Evolutionary conservation across 64 coral and sea anemone species (phyloP).

Genomic region (Pocillopora damicornis): DNA sequence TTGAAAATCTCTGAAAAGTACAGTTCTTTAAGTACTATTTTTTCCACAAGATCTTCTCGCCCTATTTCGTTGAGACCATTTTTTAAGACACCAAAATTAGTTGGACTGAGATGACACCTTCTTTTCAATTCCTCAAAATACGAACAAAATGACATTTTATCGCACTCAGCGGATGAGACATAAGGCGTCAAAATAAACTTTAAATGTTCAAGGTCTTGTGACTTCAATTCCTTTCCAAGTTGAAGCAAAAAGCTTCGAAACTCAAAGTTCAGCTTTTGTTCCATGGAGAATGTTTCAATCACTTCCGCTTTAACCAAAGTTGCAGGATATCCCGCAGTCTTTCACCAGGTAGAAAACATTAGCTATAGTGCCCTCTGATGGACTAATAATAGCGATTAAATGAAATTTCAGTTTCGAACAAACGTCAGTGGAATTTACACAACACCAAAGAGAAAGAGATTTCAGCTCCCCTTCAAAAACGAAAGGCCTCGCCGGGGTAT

Average conservation of each 20-base stretch:
- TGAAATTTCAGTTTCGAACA: neutral
- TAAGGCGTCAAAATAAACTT: conserved; percentile 1
- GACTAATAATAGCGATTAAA: neutral
- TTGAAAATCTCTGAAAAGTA: neutral
- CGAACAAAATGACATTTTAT: neutral
- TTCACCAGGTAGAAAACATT: neutral
- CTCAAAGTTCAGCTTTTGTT: neutral
- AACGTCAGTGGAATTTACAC: too few relatives aligned
- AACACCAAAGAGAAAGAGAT: neutral
- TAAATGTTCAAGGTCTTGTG: neutral
- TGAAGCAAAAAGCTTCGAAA: neutral
- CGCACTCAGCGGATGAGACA: neutral
- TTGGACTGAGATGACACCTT: neutral
- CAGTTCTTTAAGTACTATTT: neutral
- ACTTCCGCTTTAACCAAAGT: neutral
- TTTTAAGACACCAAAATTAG: neutral
- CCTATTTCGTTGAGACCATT: neutral
- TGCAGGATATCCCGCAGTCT: too few relatives aligned
- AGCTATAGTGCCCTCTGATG: neutral
- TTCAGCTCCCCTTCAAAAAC: neutral
- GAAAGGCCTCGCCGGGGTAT: neutral
- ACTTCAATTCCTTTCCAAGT: neutral
- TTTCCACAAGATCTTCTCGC: conserved; percentile 16
- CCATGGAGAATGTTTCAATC: neutral
- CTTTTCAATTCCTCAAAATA: conserved; percentile 13